A percentile compares a stretch with the other conserved stretches of the same genome.
Evolutionary conservation across 2,113 vertebrate species (phyloP).

Genomic region (Scortum barcoo): DNA sequence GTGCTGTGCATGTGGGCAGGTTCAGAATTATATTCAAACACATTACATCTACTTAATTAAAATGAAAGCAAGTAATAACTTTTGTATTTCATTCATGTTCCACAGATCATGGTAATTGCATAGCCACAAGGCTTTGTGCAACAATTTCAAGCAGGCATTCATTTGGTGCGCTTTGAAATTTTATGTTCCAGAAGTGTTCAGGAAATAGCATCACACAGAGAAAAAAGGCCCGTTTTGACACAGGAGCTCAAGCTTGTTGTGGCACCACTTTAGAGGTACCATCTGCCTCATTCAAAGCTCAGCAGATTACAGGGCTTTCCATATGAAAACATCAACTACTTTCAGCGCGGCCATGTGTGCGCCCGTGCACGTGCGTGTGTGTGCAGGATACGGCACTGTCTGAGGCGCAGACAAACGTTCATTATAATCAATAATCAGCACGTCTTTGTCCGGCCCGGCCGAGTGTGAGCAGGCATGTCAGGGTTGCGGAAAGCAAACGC

Average conservation of each 20-base stretch:
- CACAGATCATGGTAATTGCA: conserved; percentile 11
- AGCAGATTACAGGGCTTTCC: conserved; percentile 52
- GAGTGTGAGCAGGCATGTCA: conserved; percentile 34
- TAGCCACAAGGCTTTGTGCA: background rate
- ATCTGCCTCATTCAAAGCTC: conserved; percentile 65
- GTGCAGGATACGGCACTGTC: conserved; percentile 28
- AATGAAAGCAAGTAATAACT: conserved; percentile 28
- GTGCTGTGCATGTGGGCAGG: background rate
- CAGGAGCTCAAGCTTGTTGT: conserved; percentile 40
- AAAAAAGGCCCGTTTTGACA: conserved; percentile 28
- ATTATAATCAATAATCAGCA: conserved; percentile 62
- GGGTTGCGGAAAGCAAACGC: conserved; percentile 19
- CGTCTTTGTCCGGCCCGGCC: conserved; percentile 60
- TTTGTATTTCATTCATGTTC: background rate
- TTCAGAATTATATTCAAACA: conserved; percentile 1
- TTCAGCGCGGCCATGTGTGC: background rate
- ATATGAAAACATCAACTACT: conserved; percentile 46
- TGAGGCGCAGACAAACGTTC: conserved; percentile 51
- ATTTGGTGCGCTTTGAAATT: conserved; percentile 29
- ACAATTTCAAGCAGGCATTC: conserved; percentile 19
- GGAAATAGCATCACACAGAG: conserved; percentile 4
- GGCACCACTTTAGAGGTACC: conserved; percentile 49
- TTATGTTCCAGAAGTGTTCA: conserved; percentile 17
- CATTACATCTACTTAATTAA: conserved; percentile 11
- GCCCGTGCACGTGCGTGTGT: conserved; percentile 22